These are phyloP conservation scores for Phthorimaea operculella DNA, from an alignment of 1,140 invertebrate genomes.

Conservation along the genomic window DNA sequence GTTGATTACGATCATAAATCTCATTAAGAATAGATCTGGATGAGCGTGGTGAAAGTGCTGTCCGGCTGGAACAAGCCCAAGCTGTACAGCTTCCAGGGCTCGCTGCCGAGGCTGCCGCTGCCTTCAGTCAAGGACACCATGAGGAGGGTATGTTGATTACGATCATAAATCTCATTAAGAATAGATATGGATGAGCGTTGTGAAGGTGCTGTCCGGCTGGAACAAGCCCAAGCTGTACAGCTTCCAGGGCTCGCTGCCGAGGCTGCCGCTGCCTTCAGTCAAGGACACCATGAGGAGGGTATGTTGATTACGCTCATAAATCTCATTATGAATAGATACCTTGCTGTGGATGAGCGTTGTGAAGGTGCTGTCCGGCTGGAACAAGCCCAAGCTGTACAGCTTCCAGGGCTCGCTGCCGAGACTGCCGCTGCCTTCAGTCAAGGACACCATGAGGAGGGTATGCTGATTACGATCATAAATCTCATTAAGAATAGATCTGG, in stretches of 20 bases:
- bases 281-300: conserved; percentile 90
- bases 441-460: conserved; percentile 90
- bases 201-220: conserved; percentile 84
- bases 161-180: too few species aligned
- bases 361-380: conserved; percentile 83
- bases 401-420: conserved; percentile 96
- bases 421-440: conserved; percentile 87
- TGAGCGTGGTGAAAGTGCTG: conserved; percentile 79
- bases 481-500: too few species aligned
- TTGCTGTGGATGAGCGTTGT: conserved; percentile 87
- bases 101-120: conserved; percentile 91
- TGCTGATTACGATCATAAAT: too few species aligned
- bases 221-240: conserved; percentile 94
- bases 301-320: too few species aligned
- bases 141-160: conserved; percentile 80
- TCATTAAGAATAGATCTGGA: too few species aligned
- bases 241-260: conserved; percentile 95
- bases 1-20: too few species aligned
- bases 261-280: conserved; percentile 89
- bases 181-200: conserved; percentile 85
- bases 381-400: conserved; percentile 93
- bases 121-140: conserved; percentile 91
- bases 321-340: too few species aligned
- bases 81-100: conserved; percentile 97
- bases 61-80: conserved; percentile 88